A percentile compares a stretch with the other conserved stretches of the same genome.
phyloP scores from a whole-genome alignment of 2,888 invertebrate species.

The Schrankia costaestrigalis region DNA sequence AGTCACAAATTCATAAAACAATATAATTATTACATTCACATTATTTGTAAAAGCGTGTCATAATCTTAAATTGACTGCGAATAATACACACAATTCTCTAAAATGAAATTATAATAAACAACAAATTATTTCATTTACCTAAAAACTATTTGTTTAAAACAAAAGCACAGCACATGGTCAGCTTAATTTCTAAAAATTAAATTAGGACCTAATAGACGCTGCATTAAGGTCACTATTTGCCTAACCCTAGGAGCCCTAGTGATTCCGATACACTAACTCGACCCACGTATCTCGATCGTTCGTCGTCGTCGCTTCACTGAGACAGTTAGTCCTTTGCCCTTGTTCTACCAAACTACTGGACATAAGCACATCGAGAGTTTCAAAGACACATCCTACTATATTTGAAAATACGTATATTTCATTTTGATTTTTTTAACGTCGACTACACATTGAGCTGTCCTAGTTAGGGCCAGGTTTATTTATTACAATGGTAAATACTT shows the following conservation, averaged over 20 bases:
- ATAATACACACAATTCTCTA: conserved; percentile 68
- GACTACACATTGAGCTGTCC: conserved; percentile 76
- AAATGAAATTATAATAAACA: conserved; percentile 60
- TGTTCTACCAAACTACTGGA: conserved; percentile 69
- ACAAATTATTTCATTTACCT: conserved; percentile 75
- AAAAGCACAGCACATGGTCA: conserved; percentile 81
- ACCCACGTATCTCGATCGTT: conserved; percentile 27
- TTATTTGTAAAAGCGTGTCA: conserved; percentile 65
- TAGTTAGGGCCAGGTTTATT: conserved; percentile 63
- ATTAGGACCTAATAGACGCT: conserved; percentile 68
- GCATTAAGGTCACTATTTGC: conserved; percentile 63
- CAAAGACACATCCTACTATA: conserved; percentile 75
- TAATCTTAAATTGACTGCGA: conserved; percentile 69
- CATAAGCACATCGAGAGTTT: conserved; percentile 77
- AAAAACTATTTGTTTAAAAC: conserved; percentile 76
- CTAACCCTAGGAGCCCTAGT: conserved; percentile 73
- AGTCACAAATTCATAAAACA: conserved; percentile 48
- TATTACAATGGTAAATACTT: conserved; percentile 47
- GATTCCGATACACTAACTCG: conserved; percentile 45
- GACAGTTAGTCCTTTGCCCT: conserved; percentile 35
- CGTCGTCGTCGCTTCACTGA: conserved; percentile 18
- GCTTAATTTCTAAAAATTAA: conserved; percentile 74
- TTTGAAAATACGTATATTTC: conserved; percentile 63
- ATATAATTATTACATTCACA: conserved; percentile 53
- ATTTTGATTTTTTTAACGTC: conserved; percentile 51